phyloP scores from a whole-genome alignment of 2,113 vertebrate genomes.

The Platichthys flesus region DNA sequence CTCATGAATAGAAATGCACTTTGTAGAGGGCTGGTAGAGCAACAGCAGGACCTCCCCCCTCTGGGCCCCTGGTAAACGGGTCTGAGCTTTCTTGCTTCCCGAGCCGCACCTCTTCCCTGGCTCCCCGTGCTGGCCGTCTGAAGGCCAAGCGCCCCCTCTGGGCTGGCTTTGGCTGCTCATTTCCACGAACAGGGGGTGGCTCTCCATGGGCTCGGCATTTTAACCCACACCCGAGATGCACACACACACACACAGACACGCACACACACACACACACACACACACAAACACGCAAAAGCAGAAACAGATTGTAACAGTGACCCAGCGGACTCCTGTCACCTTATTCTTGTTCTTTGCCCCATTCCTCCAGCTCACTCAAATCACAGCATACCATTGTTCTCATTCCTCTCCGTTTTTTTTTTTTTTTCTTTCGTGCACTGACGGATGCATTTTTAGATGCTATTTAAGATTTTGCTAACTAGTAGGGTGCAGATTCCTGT shows the following conservation, averaged over 20 bases:
- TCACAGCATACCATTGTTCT: neutral
- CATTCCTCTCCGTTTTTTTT: conserved; percentile 13
- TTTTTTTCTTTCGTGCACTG: conserved; percentile 28
- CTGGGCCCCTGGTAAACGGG: conserved; percentile 43
- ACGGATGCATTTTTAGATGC: conserved; percentile 46
- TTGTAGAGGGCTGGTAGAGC: conserved; percentile 30
- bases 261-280: neutral
- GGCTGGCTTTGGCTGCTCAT: conserved; percentile 68
- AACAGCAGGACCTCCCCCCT: conserved; percentile 42
- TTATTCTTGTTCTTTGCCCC: conserved; percentile 1
- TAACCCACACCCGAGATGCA: conserved; percentile 39
- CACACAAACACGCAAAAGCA: conserved; percentile 11
- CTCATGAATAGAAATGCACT: conserved; percentile 33
- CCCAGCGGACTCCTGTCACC: conserved; percentile 17
- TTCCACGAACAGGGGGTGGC: conserved; percentile 55
- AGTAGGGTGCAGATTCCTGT: conserved; percentile 34
- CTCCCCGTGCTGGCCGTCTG: conserved; percentile 41
- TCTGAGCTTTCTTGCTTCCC: conserved; percentile 50
- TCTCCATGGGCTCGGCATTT: conserved; percentile 44
- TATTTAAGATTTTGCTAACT: conserved; percentile 52
- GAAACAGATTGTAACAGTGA: conserved; percentile 11
- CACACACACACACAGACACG: neutral
- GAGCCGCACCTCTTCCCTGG: conserved; percentile 48
- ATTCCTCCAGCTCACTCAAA: conserved; percentile 22
- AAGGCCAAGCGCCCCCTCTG: conserved; percentile 66